A percentile compares a stretch with the other conserved stretches of the same genome.
phyloP scores from a whole-genome alignment of 2,113 vertebrate species.

The Poeciliopsis turrubarensis region DNA sequence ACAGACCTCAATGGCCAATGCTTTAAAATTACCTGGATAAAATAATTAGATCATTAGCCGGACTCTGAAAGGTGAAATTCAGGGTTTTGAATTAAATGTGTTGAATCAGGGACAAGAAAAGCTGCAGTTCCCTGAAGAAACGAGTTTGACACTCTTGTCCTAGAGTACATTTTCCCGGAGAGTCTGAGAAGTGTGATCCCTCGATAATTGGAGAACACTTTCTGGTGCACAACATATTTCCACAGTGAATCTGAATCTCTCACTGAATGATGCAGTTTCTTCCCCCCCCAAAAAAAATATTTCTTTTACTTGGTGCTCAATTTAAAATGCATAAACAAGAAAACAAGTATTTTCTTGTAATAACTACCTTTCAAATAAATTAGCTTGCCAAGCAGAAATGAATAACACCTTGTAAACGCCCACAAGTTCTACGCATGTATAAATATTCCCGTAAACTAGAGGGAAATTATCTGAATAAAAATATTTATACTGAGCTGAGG shows the following conservation, averaged over 20 bases:
- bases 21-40: no score
- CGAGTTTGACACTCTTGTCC: no score
- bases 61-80: no score
- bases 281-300: neutral
- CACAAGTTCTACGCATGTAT: neutral
- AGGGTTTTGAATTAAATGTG: no score
- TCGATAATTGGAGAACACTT: neutral
- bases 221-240: neutral
- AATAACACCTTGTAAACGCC: neutral
- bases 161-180: no score
- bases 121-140: no score
- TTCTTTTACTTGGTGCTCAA: neutral
- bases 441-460: constrained; percentile 4
- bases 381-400: neutral
- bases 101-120: no score
- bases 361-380: neutral
- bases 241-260: neutral
- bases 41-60: no score
- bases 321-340: neutral
- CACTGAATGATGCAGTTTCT: neutral
- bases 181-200: neutral
- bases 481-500: constrained; percentile 8
- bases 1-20: no score
- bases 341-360: neutral
- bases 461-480: constrained; percentile 7